Percentiles rank a stretch among this genome's conserved stretches.
phyloP scores from a whole-genome alignment of 2,888 invertebrate species.

The Agrotis puta region DNA sequence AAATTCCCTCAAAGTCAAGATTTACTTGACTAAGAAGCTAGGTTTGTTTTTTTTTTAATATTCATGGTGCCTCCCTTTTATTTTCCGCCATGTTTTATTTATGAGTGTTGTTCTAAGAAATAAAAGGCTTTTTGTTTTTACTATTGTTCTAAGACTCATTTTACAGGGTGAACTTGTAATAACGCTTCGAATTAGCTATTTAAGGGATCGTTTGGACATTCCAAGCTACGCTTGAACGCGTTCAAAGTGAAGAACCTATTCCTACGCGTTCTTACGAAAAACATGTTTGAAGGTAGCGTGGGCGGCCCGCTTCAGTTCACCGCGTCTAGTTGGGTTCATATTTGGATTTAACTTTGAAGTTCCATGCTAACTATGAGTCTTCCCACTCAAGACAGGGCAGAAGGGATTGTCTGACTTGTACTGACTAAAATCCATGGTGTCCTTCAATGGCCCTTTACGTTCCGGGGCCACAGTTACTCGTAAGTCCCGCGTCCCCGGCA shows the following conservation, averaged over 20 bases:
- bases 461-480: no score
- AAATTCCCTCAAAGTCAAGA: constrained; percentile 36
- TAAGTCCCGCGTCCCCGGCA: no score
- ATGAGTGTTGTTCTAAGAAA: neutral
- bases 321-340: neutral
- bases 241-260: neutral
- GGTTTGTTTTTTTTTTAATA: constrained; percentile 54
- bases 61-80: constrained; percentile 42
- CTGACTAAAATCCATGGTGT: no score
- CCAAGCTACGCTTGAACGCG: constrained; percentile 3
- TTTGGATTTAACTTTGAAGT: neutral
- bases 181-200: constrained; percentile 1
- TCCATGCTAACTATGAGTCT: no score
- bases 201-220: constrained; percentile 10
- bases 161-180: constrained; percentile 17
- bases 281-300: constrained; percentile 12
- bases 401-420: no score
- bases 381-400: no score
- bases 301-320: neutral
- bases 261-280: constrained; percentile 29
- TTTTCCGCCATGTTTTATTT: constrained; percentile 35
- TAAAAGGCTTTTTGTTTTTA: no score
- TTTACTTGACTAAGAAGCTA: constrained; percentile 45
- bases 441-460: no score
- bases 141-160: no score